Evolutionary conservation across 2,888 invertebrate species (phyloP).

Genomic region (Drosophila antonietae): DNA sequence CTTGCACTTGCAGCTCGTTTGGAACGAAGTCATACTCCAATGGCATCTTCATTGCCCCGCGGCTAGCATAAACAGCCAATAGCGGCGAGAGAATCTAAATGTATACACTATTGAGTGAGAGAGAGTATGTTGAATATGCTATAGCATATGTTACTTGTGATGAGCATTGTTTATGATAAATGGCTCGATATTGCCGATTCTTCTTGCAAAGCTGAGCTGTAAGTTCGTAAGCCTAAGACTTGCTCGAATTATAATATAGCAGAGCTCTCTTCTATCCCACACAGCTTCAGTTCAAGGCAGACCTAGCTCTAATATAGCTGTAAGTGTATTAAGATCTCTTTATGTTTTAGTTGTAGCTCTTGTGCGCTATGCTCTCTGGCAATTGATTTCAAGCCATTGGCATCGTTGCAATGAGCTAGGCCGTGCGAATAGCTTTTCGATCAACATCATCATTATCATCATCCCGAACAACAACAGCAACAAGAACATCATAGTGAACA

Average conservation of each 20-base stretch:
- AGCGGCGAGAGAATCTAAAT: slow-evolving; percentile 33
- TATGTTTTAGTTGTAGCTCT: slow-evolving; percentile 10
- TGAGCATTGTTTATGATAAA: no score
- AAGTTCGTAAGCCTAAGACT: no score
- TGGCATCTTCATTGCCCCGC: slow-evolving; percentile 37
- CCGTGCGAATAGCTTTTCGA: slow-evolving; percentile 75
- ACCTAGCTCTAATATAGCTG: neutral
- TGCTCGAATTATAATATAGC: no score
- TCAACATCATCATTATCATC: slow-evolving; percentile 53
- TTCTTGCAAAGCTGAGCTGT: neutral
- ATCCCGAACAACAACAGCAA: slow-evolving; percentile 5
- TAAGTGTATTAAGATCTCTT: neutral
- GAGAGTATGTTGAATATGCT: neutral
- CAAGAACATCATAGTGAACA: slow-evolving; percentile 15
- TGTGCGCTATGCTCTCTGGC: slow-evolving; percentile 65
- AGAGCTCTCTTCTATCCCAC: neutral
- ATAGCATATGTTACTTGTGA: neutral
- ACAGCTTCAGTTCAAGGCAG: neutral
- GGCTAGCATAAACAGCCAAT: slow-evolving; percentile 60
- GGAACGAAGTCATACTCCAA: slow-evolving; percentile 42
- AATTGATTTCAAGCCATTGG: slow-evolving; percentile 79
- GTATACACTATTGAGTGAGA: slow-evolving; percentile 18
- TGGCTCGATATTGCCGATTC: no score
- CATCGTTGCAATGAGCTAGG: slow-evolving; percentile 76
- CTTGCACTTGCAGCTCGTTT: slow-evolving; percentile 69